A percentile compares a stretch with the other conserved stretches of the same genome.
Conservation (phyloP, 2,888 invertebrate genomes). For the Macaria notata region DNA sequence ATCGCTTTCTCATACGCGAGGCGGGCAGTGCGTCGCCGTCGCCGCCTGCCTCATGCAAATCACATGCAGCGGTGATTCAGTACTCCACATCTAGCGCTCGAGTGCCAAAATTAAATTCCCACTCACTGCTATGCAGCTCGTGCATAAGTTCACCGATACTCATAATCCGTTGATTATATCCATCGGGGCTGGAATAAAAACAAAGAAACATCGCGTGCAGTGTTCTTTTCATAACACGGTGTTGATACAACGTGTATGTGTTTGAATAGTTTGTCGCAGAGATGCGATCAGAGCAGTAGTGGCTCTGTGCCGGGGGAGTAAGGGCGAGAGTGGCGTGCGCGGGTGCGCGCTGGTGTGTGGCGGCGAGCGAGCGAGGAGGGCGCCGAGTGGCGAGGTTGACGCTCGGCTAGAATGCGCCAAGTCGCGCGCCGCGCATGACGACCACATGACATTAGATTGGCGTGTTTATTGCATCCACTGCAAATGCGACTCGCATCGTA, state of each 20-base stretch:
- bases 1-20: conserved; percentile 40
- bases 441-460: conserved; percentile 58
- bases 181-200: conserved; percentile 13
- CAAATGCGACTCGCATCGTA: conserved; percentile 33
- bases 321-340: conserved; percentile 37
- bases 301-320: conserved; percentile 51
- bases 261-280: conserved; percentile 28
- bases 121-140: not conserved
- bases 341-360: conserved; percentile 41
- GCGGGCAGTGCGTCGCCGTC: conserved; percentile 10
- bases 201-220: conserved; percentile 29
- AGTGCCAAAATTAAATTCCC: not conserved
- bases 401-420: conserved; percentile 72
- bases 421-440: conserved; percentile 57
- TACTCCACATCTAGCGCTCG: conserved; percentile 22
- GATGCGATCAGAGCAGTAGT: conserved; percentile 38
- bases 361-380: conserved; percentile 45
- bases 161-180: conserved; percentile 11
- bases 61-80: conserved; percentile 57
- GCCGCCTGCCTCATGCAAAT: conserved; percentile 45
- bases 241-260: conserved; percentile 18
- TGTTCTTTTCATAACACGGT: conserved; percentile 30
- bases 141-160: conserved; percentile 8
- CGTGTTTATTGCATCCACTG: conserved; percentile 57
- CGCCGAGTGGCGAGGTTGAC: conserved; percentile 64